Base-by-base conservation (phyloP, 2,113 vertebrate species). In the Chionis minor region DNA sequence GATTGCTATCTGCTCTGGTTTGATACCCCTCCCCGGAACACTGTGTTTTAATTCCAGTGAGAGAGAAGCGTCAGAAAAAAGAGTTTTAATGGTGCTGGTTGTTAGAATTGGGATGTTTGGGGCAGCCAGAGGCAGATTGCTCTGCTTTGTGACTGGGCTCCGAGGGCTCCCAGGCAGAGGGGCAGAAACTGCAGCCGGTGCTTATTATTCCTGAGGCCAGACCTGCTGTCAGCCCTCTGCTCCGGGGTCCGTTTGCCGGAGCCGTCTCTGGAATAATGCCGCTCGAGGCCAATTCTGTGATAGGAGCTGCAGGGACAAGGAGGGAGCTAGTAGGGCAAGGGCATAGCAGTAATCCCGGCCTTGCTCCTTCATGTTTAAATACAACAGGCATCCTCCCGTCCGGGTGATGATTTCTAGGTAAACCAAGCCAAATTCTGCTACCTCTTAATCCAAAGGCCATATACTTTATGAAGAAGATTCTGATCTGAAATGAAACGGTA, bases 81-180 rank as follows among this genome's bases (percentile, higher is more conserved):
- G 23, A 32, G 16, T n/a, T 55, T 21, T 33, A 16, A 38, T 24
- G 51, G 30, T 35, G 47, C 18, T 19, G 12, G 14, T 7, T 55
- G 7, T 20, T 11, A 5, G 38, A 30, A 11, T 1, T 12, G 45
- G 10, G 14, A 2, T 33, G 45, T 30, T 3, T 7, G 14, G 24
- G 13, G 51, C 12, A 54, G 44, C 51, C 19, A 4, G 72, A 59
- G 61, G 32, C 51, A 22, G 49, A 3, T 11, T 8, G 38, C 38
- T 45, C 22, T 6, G 27, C 55, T 26, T n/a, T n/a, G 19, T 35
- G 33, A 4, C 30, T 5, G 8, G 35, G 26, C 12, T 77, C 14
- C 33, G 11, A 8, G n/a, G 42, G 45, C 27, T 75, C 14, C 65
- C 6, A 14, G 32, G 40, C 52, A 42, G 40, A 56, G 52, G 15